phyloP scores from a whole-genome alignment of 1,140 invertebrate species.

The Globodera ellingtonae region DNA sequence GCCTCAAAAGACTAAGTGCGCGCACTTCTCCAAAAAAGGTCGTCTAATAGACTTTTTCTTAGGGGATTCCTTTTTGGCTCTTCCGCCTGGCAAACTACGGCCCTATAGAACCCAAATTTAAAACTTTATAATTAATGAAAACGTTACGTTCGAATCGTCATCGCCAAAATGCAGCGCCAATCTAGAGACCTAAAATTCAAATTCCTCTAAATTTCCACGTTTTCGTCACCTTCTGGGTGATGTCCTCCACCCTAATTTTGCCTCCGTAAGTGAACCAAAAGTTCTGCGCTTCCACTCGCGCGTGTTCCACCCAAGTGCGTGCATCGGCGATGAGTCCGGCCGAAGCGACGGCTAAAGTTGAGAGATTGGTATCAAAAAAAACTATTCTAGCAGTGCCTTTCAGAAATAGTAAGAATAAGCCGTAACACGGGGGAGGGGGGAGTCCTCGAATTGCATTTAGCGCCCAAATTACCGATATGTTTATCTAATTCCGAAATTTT shows the following conservation, averaged over 20 bases:
- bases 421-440: too few species aligned
- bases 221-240: slow-evolving; percentile 82
- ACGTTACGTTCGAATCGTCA: slow-evolving; percentile 81
- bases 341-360: slow-evolving; percentile 80
- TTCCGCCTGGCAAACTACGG: too few species aligned
- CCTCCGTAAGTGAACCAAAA: slow-evolving; percentile 65
- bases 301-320: slow-evolving; percentile 87
- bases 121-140: not conserved
- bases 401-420: too few species aligned
- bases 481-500: slow-evolving; percentile 94
- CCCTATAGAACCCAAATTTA: not conserved
- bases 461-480: slow-evolving; percentile 77
- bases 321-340: slow-evolving; percentile 98
- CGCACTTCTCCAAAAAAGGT: too few species aligned
- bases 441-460: not conserved
- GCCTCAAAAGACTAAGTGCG: too few species aligned
- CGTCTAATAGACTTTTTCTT: too few species aligned
- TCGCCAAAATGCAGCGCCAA: slow-evolving; percentile 97
- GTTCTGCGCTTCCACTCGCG: slow-evolving; percentile 83
- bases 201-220: too few species aligned
- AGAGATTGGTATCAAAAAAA: not conserved
- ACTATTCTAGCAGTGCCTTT: too few species aligned
- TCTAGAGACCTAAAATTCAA: slow-evolving; percentile 75
- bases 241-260: slow-evolving; percentile 79
- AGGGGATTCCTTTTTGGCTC: too few species aligned